Percentiles rank a stretch among this genome's conserved stretches.
These are phyloP conservation scores for Rhimphoctona megacephalus DNA, from an alignment of 2,888 invertebrate species.

Conservation along the genomic window DNA sequence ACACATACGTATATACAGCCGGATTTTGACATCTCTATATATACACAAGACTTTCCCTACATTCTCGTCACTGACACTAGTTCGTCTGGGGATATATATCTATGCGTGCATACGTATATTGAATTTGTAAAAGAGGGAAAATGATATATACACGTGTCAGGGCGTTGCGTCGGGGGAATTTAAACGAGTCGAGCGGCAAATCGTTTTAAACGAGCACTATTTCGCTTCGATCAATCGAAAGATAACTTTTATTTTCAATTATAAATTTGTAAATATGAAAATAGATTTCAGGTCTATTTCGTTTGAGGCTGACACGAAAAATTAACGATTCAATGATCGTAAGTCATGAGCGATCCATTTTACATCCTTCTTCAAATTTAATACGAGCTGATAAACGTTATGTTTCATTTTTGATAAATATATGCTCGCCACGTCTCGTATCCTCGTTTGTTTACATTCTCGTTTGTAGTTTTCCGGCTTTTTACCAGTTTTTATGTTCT, in stretches of 20 bases:
- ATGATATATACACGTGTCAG: constrained; percentile 40
- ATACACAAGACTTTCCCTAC: background rate
- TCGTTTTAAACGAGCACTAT: constrained; percentile 47
- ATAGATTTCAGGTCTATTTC: background rate
- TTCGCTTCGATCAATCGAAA: constrained; percentile 9
- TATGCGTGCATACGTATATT: background rate
- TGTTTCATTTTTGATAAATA: no score
- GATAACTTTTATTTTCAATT: background rate
- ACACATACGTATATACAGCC: constrained; percentile 5
- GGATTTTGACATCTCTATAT: constrained; percentile 14
- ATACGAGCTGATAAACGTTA: no score
- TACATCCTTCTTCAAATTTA: no score
- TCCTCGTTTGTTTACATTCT: no score
- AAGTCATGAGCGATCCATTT: no score
- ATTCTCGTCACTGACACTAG: background rate
- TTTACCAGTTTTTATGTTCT: no score
- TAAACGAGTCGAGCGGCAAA: constrained; percentile 45
- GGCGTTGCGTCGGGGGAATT: constrained; percentile 29
- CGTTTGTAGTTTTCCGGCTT: no score
- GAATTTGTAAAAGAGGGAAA: constrained; percentile 15
- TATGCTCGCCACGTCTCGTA: no score
- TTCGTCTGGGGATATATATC: background rate
- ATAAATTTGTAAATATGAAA: background rate
- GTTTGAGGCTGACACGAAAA: background rate
- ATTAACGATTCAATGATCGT: background rate